Percentiles rank a stretch among this genome's conserved stretches.
These are phyloP conservation scores for Amniataba percoides DNA, from an alignment of 2,797 vertebrate genomes.

Conservation along the genomic window DNA sequence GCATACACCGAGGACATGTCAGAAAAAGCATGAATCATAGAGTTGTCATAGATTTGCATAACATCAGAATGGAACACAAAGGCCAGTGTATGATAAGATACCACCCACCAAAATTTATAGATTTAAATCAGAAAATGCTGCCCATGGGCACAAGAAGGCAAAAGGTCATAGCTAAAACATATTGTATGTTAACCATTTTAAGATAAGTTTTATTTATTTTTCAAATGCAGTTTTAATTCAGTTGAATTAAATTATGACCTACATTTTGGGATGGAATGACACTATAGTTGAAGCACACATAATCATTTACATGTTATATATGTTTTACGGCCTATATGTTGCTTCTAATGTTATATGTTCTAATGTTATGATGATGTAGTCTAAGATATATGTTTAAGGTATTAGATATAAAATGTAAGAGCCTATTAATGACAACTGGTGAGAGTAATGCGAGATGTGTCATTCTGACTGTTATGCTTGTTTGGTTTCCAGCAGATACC, in stretches of 20 bases:
- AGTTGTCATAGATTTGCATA: not conserved
- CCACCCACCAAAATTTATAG: not conserved
- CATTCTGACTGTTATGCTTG: not conserved
- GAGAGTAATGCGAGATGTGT: not conserved
- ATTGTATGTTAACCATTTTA: no score
- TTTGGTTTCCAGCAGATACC: not conserved
- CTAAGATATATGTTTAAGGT: not conserved
- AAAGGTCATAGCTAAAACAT: no score
- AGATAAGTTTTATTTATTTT: no score
- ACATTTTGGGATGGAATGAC: no score
- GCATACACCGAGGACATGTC: not conserved
- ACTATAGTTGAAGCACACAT: not conserved
- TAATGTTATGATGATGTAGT: not conserved
- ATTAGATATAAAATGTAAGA: not conserved
- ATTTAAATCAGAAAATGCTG: no score
- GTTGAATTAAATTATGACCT: no score
- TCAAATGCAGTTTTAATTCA: no score
- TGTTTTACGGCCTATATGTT: not conserved
- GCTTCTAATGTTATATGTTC: not conserved
- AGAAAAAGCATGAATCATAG: not conserved
- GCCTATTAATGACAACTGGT: not conserved
- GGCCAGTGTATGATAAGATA: not conserved
- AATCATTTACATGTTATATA: not conserved
- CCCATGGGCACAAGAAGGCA: no score
- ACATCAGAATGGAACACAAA: not conserved